Evolutionary conservation across 2,888 invertebrate genomes (phyloP), one percentile per base, ranked within the genome.

Genomic region (Netelia fuscicornis): DNA sequence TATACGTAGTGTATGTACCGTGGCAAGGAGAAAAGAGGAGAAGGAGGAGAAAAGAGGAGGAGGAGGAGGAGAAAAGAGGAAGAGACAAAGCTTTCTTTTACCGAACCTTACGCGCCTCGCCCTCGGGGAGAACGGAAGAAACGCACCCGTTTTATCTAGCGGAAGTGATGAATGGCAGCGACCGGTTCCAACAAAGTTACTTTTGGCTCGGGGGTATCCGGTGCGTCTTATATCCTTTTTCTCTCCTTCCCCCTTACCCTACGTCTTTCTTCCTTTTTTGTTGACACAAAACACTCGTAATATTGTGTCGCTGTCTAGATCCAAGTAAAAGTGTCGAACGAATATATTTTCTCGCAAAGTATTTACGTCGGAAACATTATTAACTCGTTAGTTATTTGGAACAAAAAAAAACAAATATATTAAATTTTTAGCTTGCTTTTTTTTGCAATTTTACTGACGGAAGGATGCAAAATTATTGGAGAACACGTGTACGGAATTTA

Each of bases 91-190:
- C 87, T 87, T 85, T 90, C 90, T 90, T 90, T 90, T 86, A 83
- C 68, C 71, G 71, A 82, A 64, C 79, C 71, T 74, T 64, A 76
- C 80, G 67, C 72, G 76, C 17, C 67, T 83, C 75, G 65, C 68
- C 44, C 71, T 72, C 64, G 44, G 56, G 67, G 37, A 30, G 30
- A 71, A 75, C 82, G 85, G 86, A 88, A 89, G 87, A 88, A 89
- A 83, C 87, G 83, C 87, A 83, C 87, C 85, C 79, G 91, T 85
- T 91, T 91, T 91, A 91, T 91, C 89, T 90, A 89, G 89, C 90
- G 90, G 91, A 91, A 91, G 90, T 91, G 91, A 91, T 90, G 90
- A 90, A 91, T 91, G 89, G 90, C 90, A 87, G 87, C 84, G 83
- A 84, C 87, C 81, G 75, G 72, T 85, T 86, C 83, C 85, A 52